Evolutionary conservation across 2,888 invertebrate species (phyloP), one percentile per base, ranked within the genome.

Genomic region (Agrochola circellaris): DNA sequence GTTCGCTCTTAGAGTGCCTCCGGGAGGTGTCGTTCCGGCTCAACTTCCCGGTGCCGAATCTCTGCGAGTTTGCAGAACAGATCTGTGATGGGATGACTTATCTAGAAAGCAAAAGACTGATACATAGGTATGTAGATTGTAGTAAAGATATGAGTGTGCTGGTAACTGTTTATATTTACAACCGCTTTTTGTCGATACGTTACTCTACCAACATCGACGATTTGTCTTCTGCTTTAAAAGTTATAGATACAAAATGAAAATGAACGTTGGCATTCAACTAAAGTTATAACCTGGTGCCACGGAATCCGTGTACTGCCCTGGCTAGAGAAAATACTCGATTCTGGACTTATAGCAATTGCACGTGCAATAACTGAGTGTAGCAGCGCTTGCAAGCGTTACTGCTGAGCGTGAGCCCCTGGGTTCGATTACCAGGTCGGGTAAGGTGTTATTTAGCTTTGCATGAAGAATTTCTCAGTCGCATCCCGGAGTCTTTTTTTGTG

Each of bases 51-150:
- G 98, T 99, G 73, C 97, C 98, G 70, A 98, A 98, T 26, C 97
- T 99, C 48, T 99, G 99, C 96, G 99, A 99, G 95, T 99, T 99
- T 95, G 99, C 99, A 58, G 98, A 98, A 92, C 99, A 99, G 96
- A 99, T 99, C 90, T 99, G 99, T 95, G 99, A 99, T 96, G 99
- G 99, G 72, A 99, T 99, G 99, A 98, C 98, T 93, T 99, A 99
- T 96, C 97, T 99, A 88, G 99, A 99, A 96, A 98, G 98, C 83
- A 99, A 99, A 96, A 97, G 99, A 94, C 97, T 99, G 91, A 99
- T 99, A 92, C 99, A 99, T 96, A 97, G 98, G 98, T 98, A 95
- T 79, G 81, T 81, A 42, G 2, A 60, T 26, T 26, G 8, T 73
- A 5, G 20, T 48, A 48, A 17, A 30, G 30, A 64, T 30, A 23